phyloP scores from a whole-genome alignment of 2,113 vertebrate genomes.

The Sapajus apella region DNA sequence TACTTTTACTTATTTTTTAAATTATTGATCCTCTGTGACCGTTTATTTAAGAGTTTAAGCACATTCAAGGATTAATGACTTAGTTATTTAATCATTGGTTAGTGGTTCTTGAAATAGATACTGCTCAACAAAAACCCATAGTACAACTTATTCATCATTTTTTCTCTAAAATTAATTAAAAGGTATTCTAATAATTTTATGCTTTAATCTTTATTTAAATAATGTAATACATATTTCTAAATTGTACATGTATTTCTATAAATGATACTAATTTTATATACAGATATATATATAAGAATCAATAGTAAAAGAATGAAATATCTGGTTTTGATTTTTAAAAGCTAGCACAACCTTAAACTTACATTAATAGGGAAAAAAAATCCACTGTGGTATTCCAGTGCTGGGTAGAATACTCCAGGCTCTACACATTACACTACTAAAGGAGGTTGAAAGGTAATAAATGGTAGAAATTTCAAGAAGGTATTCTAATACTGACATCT shows the following conservation, averaged over 20 bases:
- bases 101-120: not conserved
- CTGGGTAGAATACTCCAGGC: not conserved
- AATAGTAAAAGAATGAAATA: not conserved
- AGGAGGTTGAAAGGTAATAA: not conserved
- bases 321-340: not conserved
- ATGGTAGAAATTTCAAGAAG: not conserved
- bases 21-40: not conserved
- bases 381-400: not conserved
- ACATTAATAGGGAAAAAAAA: not conserved
- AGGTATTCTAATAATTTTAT: not conserved
- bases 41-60: not conserved
- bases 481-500: not conserved
- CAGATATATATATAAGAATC: not conserved
- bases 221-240: not conserved
- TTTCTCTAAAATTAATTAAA: slow-evolving; percentile 33
- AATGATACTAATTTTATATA: not conserved
- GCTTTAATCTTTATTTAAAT: not conserved
- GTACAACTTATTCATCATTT: not conserved
- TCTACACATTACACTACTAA: not conserved
- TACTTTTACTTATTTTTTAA: not conserved
- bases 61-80: not conserved
- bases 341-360: not conserved
- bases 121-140: not conserved
- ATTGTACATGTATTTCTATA: not conserved
- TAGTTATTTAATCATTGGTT: not conserved